Conservation (phyloP, 2,888 invertebrate species). For the Sminthurinus aureus region DNA sequence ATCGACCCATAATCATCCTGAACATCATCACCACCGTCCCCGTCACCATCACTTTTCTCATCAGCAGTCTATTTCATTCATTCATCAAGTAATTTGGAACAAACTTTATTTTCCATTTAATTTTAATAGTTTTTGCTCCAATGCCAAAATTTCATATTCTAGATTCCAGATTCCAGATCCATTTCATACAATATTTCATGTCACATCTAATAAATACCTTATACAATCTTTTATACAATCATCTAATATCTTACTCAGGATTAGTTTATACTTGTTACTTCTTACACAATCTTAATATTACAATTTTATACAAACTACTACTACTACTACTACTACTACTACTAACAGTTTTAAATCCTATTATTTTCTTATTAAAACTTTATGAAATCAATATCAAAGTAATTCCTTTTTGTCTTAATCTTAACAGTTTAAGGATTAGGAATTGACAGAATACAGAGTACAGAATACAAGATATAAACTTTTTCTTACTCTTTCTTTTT, state of each 20-base stretch:
- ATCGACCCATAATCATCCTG: neutral
- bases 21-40: neutral
- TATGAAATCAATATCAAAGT: neutral
- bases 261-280: neutral
- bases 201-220: too few species aligned
- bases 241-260: too few species aligned
- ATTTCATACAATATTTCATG: too few species aligned
- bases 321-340: too few species aligned
- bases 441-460: too few species aligned
- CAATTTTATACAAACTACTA: neutral
- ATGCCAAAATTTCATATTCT: neutral
- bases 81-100: conserved; percentile 16
- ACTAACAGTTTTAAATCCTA: conserved; percentile 16
- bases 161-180: too few species aligned
- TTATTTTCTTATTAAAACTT: conserved; percentile 15
- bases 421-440: too few species aligned
- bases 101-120: conserved; percentile 23
- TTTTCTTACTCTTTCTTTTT: neutral
- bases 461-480: neutral
- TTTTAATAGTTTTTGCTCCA: neutral
- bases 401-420: neutral
- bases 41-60: conserved; percentile 11
- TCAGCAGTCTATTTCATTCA: conserved; percentile 2
- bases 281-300: neutral
- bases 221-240: too few species aligned